These are phyloP conservation scores for Germaria angustata DNA, from an alignment of 2,888 invertebrate species.

Conservation along the genomic window DNA sequence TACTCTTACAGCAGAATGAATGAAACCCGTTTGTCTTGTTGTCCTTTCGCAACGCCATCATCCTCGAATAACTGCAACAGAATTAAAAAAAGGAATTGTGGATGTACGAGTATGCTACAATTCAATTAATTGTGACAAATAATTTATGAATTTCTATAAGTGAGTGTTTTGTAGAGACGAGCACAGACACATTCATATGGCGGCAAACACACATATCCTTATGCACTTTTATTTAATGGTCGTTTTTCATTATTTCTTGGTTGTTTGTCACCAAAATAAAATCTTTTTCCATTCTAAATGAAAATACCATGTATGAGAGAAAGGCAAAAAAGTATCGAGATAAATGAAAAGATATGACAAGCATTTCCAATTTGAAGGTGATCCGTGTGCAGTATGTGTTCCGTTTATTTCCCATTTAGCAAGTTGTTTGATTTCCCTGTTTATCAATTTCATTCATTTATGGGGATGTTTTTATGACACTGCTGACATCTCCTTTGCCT, in stretches of 20 bases:
- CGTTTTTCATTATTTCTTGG: conserved; percentile 31
- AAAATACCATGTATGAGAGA: conserved; percentile 66
- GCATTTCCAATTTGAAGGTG: conserved; percentile 78
- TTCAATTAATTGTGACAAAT: conserved; percentile 77
- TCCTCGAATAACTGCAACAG: conserved; percentile 34
- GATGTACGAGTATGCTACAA: conserved; percentile 72
- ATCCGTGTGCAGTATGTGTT: conserved; percentile 43
- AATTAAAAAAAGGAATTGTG: conserved; percentile 38
- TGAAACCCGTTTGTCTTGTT: conserved; percentile 38
- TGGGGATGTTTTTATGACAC: conserved; percentile 53
- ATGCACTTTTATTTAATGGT: conserved; percentile 30
- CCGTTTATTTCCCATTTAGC: conserved; percentile 38
- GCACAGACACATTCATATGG: background rate
- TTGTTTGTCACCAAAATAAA: conserved; percentile 39
- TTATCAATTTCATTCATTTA: conserved; percentile 64
- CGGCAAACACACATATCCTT: background rate
- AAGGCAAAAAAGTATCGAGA: conserved; percentile 68
- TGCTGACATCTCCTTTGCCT: conserved; percentile 33
- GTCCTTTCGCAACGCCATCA: conserved; percentile 33
- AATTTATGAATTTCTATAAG: conserved; percentile 76
- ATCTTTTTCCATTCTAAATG: conserved; percentile 40
- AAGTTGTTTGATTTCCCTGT: conserved; percentile 35
- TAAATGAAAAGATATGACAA: conserved; percentile 79
- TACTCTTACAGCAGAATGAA: conserved; percentile 18
- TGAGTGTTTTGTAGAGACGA: conserved; percentile 16